These are phyloP conservation scores for Notechis scutatus DNA, from an alignment of 2,113 vertebrate species.

Conservation along the genomic window DNA sequence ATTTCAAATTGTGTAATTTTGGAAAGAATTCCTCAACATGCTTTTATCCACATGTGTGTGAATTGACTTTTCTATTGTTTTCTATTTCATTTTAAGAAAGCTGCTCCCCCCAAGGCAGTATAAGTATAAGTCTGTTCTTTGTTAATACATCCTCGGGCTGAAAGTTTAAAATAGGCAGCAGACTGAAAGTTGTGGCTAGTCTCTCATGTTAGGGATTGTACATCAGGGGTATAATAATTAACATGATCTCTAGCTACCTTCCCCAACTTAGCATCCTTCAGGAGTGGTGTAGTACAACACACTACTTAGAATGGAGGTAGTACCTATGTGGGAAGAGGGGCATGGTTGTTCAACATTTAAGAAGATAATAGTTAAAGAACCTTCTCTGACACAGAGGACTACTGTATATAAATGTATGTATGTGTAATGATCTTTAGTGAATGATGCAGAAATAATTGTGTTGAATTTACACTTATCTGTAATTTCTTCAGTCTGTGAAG, in stretches of 20 bases:
- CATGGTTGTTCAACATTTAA: background rate
- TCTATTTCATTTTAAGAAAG: constrained; percentile 4
- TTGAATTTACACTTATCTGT: background rate
- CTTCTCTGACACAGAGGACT: background rate
- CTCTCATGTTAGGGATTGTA: background rate
- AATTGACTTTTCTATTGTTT: constrained; percentile 19
- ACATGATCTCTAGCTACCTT: background rate
- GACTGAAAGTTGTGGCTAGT: background rate
- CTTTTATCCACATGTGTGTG: background rate
- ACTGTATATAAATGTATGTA: background rate
- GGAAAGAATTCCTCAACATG: background rate
- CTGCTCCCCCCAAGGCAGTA: constrained; percentile 1
- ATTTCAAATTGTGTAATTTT: background rate
- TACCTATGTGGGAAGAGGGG: background rate
- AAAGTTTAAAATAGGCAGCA: background rate
- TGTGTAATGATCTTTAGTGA: background rate
- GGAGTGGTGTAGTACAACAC: background rate
- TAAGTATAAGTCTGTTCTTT: background rate
- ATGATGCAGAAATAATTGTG: background rate
- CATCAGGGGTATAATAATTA: background rate
- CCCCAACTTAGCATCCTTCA: background rate
- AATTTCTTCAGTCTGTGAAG: background rate
- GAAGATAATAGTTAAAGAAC: background rate
- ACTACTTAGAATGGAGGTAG: background rate
- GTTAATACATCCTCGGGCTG: background rate